phyloP scores from a whole-genome alignment of 2,113 vertebrate species.

The Oreochromis tanganicae region DNA sequence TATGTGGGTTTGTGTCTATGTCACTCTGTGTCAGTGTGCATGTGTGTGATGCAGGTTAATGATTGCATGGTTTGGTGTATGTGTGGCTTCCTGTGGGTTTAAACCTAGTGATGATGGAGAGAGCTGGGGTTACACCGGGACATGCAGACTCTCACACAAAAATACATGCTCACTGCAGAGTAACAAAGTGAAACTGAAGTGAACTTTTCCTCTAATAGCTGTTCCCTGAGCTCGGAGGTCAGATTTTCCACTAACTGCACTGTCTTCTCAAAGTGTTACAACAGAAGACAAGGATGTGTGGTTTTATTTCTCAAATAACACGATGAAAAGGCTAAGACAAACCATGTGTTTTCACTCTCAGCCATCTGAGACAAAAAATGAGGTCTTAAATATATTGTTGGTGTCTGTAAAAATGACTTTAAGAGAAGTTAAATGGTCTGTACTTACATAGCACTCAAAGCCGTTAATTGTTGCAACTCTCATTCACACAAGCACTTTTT shows the following conservation, averaged over 20 bases:
- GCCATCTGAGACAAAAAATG: neutral
- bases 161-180: neutral
- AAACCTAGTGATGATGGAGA: constrained; percentile 22
- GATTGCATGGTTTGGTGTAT: constrained; percentile 29
- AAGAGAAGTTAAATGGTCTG: neutral
- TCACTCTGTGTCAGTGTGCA: neutral
- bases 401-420: neutral
- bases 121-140: constrained; percentile 10
- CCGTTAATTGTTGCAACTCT: neutral
- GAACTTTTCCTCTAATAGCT: neutral
- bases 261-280: neutral
- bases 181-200: neutral
- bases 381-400: neutral
- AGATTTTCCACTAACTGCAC: neutral
- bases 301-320: neutral
- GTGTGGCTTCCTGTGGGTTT: constrained; percentile 49
- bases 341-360: neutral
- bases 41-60: constrained; percentile 39
- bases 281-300: neutral
- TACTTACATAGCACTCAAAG: neutral
- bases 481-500: neutral
- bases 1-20: neutral
- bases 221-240: neutral
- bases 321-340: neutral
- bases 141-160: neutral